Conservation (phyloP, 2,113 vertebrate species). For the Origma solitaria region DNA sequence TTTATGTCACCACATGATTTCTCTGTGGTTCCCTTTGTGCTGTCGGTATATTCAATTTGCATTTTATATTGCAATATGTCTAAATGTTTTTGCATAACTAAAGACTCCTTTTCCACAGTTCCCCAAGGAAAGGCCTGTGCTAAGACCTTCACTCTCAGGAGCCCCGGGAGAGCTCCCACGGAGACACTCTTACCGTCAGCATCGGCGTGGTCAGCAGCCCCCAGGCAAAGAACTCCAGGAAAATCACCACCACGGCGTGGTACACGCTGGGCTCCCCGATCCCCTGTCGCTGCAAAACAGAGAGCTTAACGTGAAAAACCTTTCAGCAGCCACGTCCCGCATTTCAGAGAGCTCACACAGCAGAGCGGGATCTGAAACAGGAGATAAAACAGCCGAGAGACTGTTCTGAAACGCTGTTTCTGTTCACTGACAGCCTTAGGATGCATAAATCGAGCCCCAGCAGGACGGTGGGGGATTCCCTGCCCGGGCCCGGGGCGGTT, state of each 20-base stretch:
- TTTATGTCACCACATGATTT: background rate
- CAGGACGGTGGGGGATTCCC: background rate
- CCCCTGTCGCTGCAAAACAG: constrained; percentile 80
- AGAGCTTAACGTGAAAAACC: background rate
- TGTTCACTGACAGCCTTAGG: accelerated
- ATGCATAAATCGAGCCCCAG: accelerated
- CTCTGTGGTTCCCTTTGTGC: background rate
- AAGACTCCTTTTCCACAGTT: background rate
- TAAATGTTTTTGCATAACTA: background rate
- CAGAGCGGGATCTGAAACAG: background rate
- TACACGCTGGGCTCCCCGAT: constrained; percentile 90
- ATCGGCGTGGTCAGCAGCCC: constrained; percentile 88
- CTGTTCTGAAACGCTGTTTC: background rate
- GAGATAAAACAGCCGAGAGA: background rate
- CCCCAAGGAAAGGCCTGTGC: background rate
- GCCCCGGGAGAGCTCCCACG: background rate
- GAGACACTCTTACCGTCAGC: constrained; percentile 75
- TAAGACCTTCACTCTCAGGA: background rate
- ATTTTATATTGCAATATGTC: background rate
- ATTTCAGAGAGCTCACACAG: background rate
- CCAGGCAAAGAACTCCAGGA: constrained; percentile 93
- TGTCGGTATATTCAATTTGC: background rate
- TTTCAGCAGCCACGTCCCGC: background rate
- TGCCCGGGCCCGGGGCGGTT: background rate
- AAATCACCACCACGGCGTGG: constrained; percentile 90